Evolutionary conservation across 1,140 invertebrate species (phyloP).

Genomic region (Zaprionus ornatus): DNA sequence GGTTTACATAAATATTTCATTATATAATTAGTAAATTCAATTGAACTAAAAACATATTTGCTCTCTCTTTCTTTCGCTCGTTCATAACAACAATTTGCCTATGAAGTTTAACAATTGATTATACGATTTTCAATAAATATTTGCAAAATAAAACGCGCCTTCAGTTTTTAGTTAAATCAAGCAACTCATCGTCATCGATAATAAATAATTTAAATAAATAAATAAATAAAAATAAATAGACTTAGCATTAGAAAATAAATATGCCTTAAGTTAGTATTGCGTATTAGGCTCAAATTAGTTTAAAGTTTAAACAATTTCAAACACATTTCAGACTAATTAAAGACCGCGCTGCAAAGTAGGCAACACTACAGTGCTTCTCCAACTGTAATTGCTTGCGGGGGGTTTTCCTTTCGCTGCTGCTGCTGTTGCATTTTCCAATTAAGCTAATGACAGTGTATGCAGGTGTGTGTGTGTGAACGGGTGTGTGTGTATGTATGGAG

Average conservation of each 20-base stretch:
- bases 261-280: constrained; percentile 53
- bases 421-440: constrained; percentile 55
- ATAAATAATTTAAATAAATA: constrained; percentile 55
- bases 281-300: constrained; percentile 41
- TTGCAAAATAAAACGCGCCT: constrained; percentile 20
- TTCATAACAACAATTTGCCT: constrained; percentile 80
- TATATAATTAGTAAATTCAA: constrained; percentile 79
- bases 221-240: constrained; percentile 66
- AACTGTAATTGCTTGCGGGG: constrained; percentile 15
- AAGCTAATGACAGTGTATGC: constrained; percentile 54
- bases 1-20: constrained; percentile 45
- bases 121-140: constrained; percentile 7
- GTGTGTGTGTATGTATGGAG: not conserved
- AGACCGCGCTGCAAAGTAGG: constrained; percentile 32
- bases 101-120: constrained; percentile 73
- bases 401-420: constrained; percentile 24
- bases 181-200: constrained; percentile 50
- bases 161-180: constrained; percentile 76
- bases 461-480: not conserved
- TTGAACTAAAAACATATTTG: constrained; percentile 80
- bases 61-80: constrained; percentile 48
- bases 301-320: constrained; percentile 21
- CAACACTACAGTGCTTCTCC: constrained; percentile 24
- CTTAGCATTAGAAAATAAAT: constrained; percentile 71
- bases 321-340: constrained; percentile 62